Evolutionary conservation across 2,888 invertebrate species (phyloP), one percentile per base, ranked within the genome.

Genomic region (Pegoplata infirma): DNA sequence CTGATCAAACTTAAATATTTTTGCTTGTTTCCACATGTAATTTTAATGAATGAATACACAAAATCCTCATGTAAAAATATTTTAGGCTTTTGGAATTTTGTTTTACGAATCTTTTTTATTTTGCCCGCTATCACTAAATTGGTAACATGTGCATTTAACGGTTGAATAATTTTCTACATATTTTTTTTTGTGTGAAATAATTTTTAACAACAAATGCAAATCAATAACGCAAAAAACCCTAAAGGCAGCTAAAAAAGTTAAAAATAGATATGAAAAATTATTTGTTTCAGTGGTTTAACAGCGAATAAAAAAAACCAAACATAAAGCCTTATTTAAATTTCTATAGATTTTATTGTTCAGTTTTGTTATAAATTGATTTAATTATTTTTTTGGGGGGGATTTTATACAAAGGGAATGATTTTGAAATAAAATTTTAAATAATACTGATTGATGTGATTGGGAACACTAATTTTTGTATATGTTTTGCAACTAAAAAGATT

Each of bases 131-230:
- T 55, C 63, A 56, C 16, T 58, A 72, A 58, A 72, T 72, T 66
- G 66, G 58, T 66, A 73, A 73, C 73, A 73, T 73, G 73, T 73
- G 73, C 73, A 66, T 58, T 64, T 58, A 66, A 73, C 49, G 66
- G 28, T 58, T 73, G 58, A 66, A 49, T 59, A 28, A 59, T 14
- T 36, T 58, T 51, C 14, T 28, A 47, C 7, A 67, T 28, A 46
- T 32, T 28, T 12, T 23, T 58, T 51, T 58, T 25, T 25, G 5
- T 25, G 3, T n/a, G 3, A 12, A 49, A 49, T 64, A 17, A 53
- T 64, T 23, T 51, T 53, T 14, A 16, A 8, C 5, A 16, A 6
- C 7, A 59, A 40, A 25, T 46, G 21, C 3, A 1, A 32, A 49
- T 17, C 14, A 32, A 51, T 55, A 32, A 55, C 3, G 36, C n/a